A percentile compares a stretch with the other conserved stretches of the same genome.
Conservation (phyloP, 30 jellyfish, hydroid and myxozoan species). For the Hydra vulgaris region DNA sequence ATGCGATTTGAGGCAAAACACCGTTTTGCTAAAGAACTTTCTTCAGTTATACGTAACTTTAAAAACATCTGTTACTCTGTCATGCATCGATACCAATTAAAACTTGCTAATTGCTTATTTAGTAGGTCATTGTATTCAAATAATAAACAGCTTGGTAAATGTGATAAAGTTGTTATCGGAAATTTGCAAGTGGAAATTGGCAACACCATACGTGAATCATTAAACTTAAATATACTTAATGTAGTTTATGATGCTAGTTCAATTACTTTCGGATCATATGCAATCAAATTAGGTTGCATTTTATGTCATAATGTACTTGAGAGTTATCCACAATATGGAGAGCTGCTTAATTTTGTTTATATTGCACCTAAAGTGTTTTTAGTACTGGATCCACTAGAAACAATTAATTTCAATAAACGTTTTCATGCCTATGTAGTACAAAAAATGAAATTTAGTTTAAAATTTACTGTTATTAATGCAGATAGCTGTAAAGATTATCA, state of each 20-base stretch:
- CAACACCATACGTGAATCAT: background rate
- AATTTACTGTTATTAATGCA: background rate
- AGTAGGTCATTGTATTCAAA: background rate
- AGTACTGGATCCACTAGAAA: background rate
- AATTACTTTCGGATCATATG: background rate
- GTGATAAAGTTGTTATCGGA: background rate
- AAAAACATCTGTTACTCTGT: background rate
- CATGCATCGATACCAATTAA: background rate
- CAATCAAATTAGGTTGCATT: background rate
- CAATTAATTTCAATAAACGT: background rate
- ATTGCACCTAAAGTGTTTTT: background rate
- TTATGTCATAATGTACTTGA: background rate
- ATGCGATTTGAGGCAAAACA: slow-evolving; percentile 7
- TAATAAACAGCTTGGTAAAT: background rate
- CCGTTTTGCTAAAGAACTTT: background rate
- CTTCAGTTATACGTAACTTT: background rate
- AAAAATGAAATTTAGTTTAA: too few species aligned
- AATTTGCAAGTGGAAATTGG: background rate
- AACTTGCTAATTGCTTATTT: background rate
- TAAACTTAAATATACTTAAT: too few species aligned
- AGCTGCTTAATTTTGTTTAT: background rate
- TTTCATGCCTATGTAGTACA: background rate
- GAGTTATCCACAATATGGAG: background rate
- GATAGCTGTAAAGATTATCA: background rate
- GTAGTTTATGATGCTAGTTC: background rate